Evolutionary conservation across 2,113 vertebrate species (phyloP).

Genomic region (Eclectus roratus): DNA sequence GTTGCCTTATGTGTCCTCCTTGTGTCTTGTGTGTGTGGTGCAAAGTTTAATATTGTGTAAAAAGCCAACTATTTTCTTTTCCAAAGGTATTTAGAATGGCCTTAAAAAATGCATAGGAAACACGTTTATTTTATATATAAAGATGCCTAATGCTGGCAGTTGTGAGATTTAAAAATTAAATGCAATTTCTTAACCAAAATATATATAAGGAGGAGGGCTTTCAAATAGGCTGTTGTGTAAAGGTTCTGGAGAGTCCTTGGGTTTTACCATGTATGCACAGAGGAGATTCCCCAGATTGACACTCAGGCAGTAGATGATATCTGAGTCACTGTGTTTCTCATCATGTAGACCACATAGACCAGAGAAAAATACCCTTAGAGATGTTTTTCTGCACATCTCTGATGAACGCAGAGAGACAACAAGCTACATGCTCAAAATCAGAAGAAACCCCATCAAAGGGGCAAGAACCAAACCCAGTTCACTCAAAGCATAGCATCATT

Average conservation of each 20-base stretch:
- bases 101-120: rapidly evolving
- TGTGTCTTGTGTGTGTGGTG: not conserved
- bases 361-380: not conserved
- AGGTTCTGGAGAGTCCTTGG: not conserved
- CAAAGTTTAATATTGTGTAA: not conserved
- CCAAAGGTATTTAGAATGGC: not conserved
- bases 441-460: not conserved
- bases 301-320: not conserved
- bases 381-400: not conserved
- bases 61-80: not conserved
- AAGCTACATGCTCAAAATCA: not conserved
- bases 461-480: not conserved
- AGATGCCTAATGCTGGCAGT: not conserved
- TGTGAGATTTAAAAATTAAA: not conserved
- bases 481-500: not conserved
- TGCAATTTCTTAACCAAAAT: not conserved
- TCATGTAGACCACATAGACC: not conserved
- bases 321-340: not conserved
- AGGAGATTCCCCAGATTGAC: not conserved
- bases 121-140: not conserved
- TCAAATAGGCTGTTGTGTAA: not conserved
- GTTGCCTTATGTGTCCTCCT: not conserved
- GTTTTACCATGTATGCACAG: not conserved
- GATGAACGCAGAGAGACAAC: not conserved
- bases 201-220: not conserved